Evolutionary conservation across 2,113 vertebrate species (phyloP), one percentile per base, ranked within the genome.

Genomic region (Pollachius pollachius): DNA sequence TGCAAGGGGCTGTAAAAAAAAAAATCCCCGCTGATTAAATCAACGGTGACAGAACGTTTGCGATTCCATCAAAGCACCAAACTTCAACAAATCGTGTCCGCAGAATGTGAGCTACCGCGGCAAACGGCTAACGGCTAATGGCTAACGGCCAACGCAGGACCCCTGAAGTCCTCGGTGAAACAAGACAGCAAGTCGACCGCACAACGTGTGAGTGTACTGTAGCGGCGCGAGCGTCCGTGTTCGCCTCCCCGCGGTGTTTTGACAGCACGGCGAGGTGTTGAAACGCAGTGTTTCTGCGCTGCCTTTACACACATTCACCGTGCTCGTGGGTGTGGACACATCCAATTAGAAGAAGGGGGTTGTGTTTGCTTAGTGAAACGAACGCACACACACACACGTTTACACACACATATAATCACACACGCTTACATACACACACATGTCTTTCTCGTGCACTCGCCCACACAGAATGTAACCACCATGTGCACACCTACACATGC

Each of bases 321-420:
- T 77, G 70, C 23, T 74, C 82, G 77, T 17, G 72, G 76, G 27
- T 68, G 72, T 83, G 88, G 85, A 89, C 77, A 87, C 84, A 77
- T 89, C 87, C 89, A 88, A 90, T 90, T 90, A 90, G 87, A 37
- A 84, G 74, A 77, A 67, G 81, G 81, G 78, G 84, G 62, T 72
- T 80, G 78, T 80, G 85, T 87, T 87, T 84, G 83, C 80, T 83
- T 84, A 84, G 80, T 80, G 84, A 81, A 83, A 70, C 87, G 21
- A 25, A 68, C 56, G 15, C 13, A 79, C 85, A 81, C 77, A 83
- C 75, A 80, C 78, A 16, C 58, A 69, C 67, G 69, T 68, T 37
- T 56, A 74, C 75, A 65, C 68, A 63, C 23, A 65, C 80, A 72
- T 70, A 56, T 18, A 54, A 8, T 54, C 64, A 34, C 1, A 52